Conservation (phyloP, 1,140 invertebrate genomes). For the Gryon sp. region DNA sequence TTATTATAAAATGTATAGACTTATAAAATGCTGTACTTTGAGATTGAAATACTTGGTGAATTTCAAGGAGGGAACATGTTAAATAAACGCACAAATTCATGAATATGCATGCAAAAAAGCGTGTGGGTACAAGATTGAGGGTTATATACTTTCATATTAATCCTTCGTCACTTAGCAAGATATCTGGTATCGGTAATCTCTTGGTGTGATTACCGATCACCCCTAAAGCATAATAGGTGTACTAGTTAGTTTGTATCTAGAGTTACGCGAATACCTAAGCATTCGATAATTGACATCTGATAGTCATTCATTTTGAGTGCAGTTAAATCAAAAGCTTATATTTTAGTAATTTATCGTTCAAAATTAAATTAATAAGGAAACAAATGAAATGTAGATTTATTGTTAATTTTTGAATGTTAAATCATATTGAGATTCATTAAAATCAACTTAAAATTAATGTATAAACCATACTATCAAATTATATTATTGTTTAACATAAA, state of each 20-base stretch:
- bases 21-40: neutral
- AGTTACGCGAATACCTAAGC: conserved; percentile 53
- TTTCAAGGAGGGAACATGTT: too few species aligned
- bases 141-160: conserved; percentile 22
- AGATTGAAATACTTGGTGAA: neutral
- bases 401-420: too few species aligned
- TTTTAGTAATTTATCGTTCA: too few species aligned
- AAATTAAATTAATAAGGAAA: too few species aligned
- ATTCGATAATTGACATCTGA: conserved; percentile 54
- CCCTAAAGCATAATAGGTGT: conserved; percentile 43
- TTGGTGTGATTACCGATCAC: conserved; percentile 45
- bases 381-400: too few species aligned
- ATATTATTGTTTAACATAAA: too few species aligned
- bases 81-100: neutral
- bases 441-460: too few species aligned
- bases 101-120: conserved; percentile 12
- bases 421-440: too few species aligned
- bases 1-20: neutral
- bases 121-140: conserved; percentile 31
- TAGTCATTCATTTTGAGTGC: conserved; percentile 44
- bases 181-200: conserved; percentile 43
- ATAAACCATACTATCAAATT: too few species aligned
- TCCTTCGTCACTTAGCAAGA: conserved; percentile 46
- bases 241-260: conserved; percentile 61
- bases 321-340: conserved; percentile 14